phyloP scores from a whole-genome alignment of 2,113 vertebrate species.

The Danionella cerebrum region DNA sequence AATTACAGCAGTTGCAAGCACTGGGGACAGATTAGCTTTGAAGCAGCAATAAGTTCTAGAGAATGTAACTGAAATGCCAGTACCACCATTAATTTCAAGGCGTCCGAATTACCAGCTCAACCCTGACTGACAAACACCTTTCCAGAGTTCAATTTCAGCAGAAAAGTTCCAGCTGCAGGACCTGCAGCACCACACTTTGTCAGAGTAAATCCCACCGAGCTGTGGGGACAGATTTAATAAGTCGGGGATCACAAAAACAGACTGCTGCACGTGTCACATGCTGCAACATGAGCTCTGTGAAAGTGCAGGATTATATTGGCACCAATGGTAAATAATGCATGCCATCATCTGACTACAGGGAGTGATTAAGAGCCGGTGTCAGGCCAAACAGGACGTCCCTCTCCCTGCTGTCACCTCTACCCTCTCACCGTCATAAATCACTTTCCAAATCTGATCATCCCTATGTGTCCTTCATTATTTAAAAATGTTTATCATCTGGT shows the following conservation, averaged over 20 bases:
- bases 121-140: constrained; percentile 5
- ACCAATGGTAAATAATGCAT: constrained; percentile 47
- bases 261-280: not conserved
- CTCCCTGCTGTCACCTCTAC: constrained; percentile 24
- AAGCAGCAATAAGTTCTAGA: constrained; percentile 8
- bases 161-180: constrained; percentile 9
- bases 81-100: not conserved
- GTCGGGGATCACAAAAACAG: constrained; percentile 9
- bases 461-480: constrained; percentile 20
- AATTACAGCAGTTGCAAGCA: too few relatives aligned
- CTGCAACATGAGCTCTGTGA: constrained; percentile 13
- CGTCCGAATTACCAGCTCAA: not conserved
- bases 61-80: constrained; percentile 18
- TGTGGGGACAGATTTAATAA: constrained; percentile 13
- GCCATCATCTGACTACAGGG: constrained; percentile 36
- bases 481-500: constrained; percentile 11
- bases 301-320: constrained; percentile 27
- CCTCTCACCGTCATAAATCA: constrained; percentile 34
- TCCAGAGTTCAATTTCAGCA: constrained; percentile 12
- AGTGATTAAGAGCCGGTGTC: constrained; percentile 37
- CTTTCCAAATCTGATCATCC: constrained; percentile 35
- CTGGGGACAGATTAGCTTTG: constrained; percentile 4
- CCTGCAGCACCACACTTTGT: constrained; percentile 4
- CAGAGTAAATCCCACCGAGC: constrained; percentile 6
- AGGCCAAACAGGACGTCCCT: constrained; percentile 25